Base-by-base conservation (phyloP, 2,888 invertebrate genomes). In the Eurois occulta region DNA sequence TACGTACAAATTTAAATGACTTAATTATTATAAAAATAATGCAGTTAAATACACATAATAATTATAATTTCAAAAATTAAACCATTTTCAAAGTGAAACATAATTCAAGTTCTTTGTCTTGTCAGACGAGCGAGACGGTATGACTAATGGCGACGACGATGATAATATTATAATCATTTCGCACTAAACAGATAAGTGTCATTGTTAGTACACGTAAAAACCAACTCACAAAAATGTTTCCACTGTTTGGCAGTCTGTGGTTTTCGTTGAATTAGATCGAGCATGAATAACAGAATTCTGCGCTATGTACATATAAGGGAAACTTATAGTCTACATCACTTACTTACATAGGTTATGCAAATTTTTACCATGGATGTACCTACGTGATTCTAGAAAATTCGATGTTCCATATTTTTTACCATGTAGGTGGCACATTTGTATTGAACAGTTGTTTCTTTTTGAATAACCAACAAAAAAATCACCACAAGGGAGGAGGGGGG, bases 101-200 rank as follows among this genome's bases (percentile, higher is more conserved):
- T 48, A 55, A 46, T 71, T 67, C 38, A 52, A 69, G 58, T 72
- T 72, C 58, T 83, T 81, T 83, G 83, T 77, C 68, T 82, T 28
- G 2, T 28, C 35, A 48, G 65, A n/a, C 43, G 48, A 60, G 66
- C 43, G 48, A 60, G 66, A 58, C 48, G 35, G 58, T 52, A 52
- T 81, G 77, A 83, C 41, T 77, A 77, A 81, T 83, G 24, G 28
- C 16, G 16, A n/a, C 16, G 16, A n/a, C 52, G 52, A 18, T 82
- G 41, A 46, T 75, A 71, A 66, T 72, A 76, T 55, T 46, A 69
- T 78, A 83, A 72, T 65, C 48, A 58, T 78, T 81, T 46, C 41
- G 43, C 48, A 48, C 62, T 83, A 69, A 72, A 60, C 48, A 52
- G 58, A 52, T 72, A 72, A 72, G 28, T 77, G 48, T 43, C 38